These are phyloP conservation scores for Coecobrya sp. DNA, from an alignment of 2,888 invertebrate species.

Conservation along the genomic window DNA sequence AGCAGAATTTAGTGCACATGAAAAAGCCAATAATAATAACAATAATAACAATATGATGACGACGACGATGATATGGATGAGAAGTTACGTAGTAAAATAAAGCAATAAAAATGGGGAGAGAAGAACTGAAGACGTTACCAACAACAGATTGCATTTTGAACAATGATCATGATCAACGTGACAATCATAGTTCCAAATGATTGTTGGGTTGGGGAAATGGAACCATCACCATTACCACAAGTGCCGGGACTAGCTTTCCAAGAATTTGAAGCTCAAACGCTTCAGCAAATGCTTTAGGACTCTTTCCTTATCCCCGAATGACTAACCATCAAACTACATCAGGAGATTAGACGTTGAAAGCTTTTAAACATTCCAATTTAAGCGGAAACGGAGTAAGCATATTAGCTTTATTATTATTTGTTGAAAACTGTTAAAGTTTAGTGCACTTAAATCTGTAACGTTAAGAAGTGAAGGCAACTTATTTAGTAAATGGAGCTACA, in stretches of 20 bases:
- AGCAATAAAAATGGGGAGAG: slow-evolving; percentile 1
- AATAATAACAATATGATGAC: background rate
- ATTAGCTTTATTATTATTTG: background rate
- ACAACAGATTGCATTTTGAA: slow-evolving; percentile 19
- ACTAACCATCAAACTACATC: background rate
- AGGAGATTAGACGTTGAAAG: background rate
- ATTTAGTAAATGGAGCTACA: background rate
- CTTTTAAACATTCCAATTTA: background rate
- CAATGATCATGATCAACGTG: background rate
- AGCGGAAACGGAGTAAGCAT: no score
- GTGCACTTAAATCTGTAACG: slow-evolving; percentile 30
- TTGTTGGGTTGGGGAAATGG: slow-evolving; percentile 12
- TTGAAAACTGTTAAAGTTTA: background rate
- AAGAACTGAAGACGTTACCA: background rate
- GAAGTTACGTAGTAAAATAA: slow-evolving; percentile 31
- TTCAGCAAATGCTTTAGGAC: background rate
- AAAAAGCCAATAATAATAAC: slow-evolving; percentile 10
- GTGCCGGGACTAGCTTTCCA: background rate
- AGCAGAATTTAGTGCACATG: background rate
- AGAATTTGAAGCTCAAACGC: background rate
- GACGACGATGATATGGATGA: background rate
- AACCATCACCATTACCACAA: background rate
- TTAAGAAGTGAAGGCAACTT: background rate
- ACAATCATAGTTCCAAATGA: background rate
- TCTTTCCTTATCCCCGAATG: background rate